Conservation (phyloP, 2,113 vertebrate genomes). For the Apteryx owenii region DNA sequence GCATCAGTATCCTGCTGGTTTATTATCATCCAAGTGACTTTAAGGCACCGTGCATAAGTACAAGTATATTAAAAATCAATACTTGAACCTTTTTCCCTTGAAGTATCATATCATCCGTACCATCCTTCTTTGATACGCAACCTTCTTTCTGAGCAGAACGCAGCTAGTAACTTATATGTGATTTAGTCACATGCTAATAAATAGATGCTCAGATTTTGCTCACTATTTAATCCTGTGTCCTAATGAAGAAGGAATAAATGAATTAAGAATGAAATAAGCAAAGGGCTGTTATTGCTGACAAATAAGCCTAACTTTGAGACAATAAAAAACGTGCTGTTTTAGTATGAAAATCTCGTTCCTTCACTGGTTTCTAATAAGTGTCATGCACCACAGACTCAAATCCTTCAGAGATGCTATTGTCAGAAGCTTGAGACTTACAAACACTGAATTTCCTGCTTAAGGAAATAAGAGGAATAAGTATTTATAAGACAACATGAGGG, state of each 20-base stretch:
- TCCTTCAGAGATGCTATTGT: background rate
- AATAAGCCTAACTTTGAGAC: conserved; percentile 3
- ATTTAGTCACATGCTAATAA: background rate
- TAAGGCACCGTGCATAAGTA: conserved; percentile 23
- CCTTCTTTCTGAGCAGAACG: background rate
- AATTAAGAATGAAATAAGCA: conserved; percentile 3
- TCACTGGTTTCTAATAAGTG: background rate
- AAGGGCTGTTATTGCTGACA: background rate
- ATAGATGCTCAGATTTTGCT: background rate
- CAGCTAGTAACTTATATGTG: background rate
- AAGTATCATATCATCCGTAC: conserved; percentile 16
- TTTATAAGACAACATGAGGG: background rate
- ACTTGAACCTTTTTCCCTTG: conserved; percentile 33
- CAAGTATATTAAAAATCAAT: conserved; percentile 69
- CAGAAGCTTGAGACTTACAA: background rate
- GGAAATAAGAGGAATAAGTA: background rate
- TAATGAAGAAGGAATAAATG: background rate
- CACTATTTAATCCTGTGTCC: background rate
- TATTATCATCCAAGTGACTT: conserved; percentile 54
- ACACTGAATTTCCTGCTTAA: background rate
- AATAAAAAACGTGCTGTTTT: background rate
- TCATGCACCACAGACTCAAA: background rate
- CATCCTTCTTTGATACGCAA: conserved; percentile 10
- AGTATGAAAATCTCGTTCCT: background rate
- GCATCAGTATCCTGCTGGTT: conserved; percentile 52